Evolutionary conservation across 2,888 invertebrate species (phyloP).

Genomic region (Mechanitis messenoides): DNA sequence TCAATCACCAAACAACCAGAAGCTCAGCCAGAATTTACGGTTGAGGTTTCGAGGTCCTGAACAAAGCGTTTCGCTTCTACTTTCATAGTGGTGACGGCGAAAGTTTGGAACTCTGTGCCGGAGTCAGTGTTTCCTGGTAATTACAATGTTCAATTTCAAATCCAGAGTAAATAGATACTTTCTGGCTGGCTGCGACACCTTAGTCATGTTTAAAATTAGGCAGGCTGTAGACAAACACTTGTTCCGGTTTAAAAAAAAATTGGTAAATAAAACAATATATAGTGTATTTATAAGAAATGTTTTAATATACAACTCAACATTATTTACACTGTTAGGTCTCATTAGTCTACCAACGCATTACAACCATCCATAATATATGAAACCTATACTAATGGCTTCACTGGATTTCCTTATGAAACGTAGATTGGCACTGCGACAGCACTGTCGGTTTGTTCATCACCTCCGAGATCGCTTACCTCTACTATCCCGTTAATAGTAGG

Average conservation of each 20-base stretch:
- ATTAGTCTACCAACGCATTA: slow-evolving; percentile 12
- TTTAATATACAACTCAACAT: slow-evolving; percentile 64
- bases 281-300: slow-evolving; percentile 40
- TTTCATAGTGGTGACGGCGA: too few species aligned
- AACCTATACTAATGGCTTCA: slow-evolving; percentile 39
- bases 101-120: too few species aligned
- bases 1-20: too few species aligned
- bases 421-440: slow-evolving; percentile 50
- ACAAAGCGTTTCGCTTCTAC: too few species aligned
- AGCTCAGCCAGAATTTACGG: too few species aligned
- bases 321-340: slow-evolving; percentile 50
- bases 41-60: too few species aligned
- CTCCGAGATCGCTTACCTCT: slow-evolving; percentile 38
- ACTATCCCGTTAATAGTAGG: slow-evolving; percentile 55
- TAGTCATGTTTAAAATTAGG: too few species aligned
- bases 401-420: slow-evolving; percentile 36
- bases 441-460: slow-evolving; percentile 18
- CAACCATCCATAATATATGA: slow-evolving; percentile 20
- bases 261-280: slow-evolving; percentile 31
- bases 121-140: too few species aligned
- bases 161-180: too few species aligned
- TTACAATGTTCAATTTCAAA: too few species aligned
- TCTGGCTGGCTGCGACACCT: too few species aligned
- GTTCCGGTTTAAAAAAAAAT: background rate
- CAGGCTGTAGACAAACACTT: too few species aligned